Conservation (phyloP, 1,140 invertebrate species). For the Trichoplusia ni region DNA sequence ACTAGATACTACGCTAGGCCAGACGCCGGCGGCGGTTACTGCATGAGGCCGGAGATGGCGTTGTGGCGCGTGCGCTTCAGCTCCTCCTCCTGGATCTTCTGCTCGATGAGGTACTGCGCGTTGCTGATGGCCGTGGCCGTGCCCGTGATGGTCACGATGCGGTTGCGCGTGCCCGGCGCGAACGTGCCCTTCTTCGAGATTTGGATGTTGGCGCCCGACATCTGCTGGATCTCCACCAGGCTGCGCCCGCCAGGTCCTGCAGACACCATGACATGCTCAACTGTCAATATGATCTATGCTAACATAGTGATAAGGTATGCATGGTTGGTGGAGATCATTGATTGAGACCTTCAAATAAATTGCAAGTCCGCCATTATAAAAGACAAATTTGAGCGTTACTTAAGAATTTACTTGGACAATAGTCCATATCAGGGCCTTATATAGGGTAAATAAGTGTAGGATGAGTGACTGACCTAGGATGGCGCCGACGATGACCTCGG, state of each 20-base stretch:
- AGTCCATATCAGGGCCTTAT: no score
- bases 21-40: slow-evolving; percentile 55
- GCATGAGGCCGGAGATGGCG: slow-evolving; percentile 88
- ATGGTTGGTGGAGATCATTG: no score
- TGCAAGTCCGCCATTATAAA: no score
- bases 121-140: slow-evolving; percentile 92
- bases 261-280: no score
- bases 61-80: slow-evolving; percentile 95
- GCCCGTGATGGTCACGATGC: slow-evolving; percentile 97
- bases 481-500: slow-evolving; percentile 97
- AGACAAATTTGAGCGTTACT: no score
- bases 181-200: slow-evolving; percentile 99
- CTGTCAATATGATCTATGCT: no score
- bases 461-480: slow-evolving; percentile 88
- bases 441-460: background rate
- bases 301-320: no score
- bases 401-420: no score
- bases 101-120: slow-evolving; percentile 97
- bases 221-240: slow-evolving; percentile 97
- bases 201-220: slow-evolving; percentile 98
- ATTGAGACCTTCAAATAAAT: no score
- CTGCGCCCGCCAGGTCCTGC: slow-evolving; percentile 94
- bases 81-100: slow-evolving; percentile 97
- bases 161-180: slow-evolving; percentile 97
- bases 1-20: slow-evolving; percentile 39